These are phyloP conservation scores for Loripinus fragilis DNA, from an alignment of 2,888 invertebrate species.

Conservation along the genomic window DNA sequence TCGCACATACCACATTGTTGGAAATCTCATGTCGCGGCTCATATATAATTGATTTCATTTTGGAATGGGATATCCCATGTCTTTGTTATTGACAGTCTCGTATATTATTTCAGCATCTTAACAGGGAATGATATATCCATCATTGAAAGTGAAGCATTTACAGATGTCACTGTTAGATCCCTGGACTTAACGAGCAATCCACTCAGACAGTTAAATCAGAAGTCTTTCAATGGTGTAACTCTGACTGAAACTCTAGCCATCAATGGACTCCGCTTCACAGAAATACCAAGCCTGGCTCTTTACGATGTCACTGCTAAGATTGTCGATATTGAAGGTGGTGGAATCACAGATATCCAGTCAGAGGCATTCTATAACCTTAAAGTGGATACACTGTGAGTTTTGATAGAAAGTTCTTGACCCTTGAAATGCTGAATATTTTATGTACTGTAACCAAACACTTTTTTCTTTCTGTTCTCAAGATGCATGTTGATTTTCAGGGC, in stretches of 20 bases:
- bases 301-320: constrained; percentile 49
- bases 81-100: background rate
- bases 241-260: constrained; percentile 26
- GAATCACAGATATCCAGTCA: constrained; percentile 60
- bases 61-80: background rate
- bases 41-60: too few relatives aligned
- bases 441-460: too few relatives aligned
- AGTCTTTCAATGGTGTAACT: constrained; percentile 47
- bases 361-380: constrained; percentile 61
- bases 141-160: constrained; percentile 60
- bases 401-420: too few relatives aligned
- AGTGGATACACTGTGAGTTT: constrained; percentile 52
- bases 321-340: constrained; percentile 58
- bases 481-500: too few relatives aligned
- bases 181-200: constrained; percentile 53
- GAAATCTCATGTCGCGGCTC: too few relatives aligned
- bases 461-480: too few relatives aligned
- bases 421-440: too few relatives aligned
- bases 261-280: constrained; percentile 47
- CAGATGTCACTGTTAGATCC: constrained; percentile 27
- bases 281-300: constrained; percentile 63
- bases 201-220: constrained; percentile 46
- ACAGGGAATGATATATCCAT: constrained; percentile 60
- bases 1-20: too few relatives aligned
- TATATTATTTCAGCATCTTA: constrained; percentile 24